Conservation (phyloP, 2,797 vertebrate species). For the Gobionotothen gibberifrons region DNA sequence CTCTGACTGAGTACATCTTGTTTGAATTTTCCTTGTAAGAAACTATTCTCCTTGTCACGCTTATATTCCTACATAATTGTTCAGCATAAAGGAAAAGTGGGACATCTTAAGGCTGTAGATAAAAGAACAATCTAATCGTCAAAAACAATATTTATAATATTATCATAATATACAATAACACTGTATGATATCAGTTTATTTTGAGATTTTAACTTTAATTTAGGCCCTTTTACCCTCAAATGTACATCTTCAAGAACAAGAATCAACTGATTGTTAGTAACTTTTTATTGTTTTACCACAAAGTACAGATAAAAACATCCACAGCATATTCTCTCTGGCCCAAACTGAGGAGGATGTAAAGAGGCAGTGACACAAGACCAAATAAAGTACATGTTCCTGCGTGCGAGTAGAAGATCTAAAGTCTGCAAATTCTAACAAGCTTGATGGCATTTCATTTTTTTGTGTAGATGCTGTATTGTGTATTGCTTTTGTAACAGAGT, state of each 20-base stretch:
- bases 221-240: neutral
- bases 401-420: slow-evolving; percentile 67
- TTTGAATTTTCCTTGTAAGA: neutral
- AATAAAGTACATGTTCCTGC: slow-evolving; percentile 59
- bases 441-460: slow-evolving; percentile 60
- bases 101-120: slow-evolving; percentile 19
- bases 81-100: slow-evolving; percentile 6
- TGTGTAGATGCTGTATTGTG: slow-evolving; percentile 63
- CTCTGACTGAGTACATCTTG: neutral
- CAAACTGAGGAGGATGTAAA: slow-evolving; percentile 58
- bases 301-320: slow-evolving; percentile 82
- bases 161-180: too few relatives aligned
- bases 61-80: neutral
- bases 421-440: slow-evolving; percentile 66
- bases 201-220: neutral
- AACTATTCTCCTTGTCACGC: too few relatives aligned
- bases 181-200: neutral
- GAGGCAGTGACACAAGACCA: slow-evolving; percentile 72
- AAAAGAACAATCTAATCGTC: neutral
- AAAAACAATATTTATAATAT: neutral
- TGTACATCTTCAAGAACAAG: slow-evolving; percentile 29
- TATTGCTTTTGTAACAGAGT: slow-evolving; percentile 83
- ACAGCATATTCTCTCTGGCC: slow-evolving; percentile 71
- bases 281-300: slow-evolving; percentile 79
- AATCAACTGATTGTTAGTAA: slow-evolving; percentile 58